phyloP scores from a whole-genome alignment of 2,797 vertebrate genomes.

The Channallabes apus region DNA sequence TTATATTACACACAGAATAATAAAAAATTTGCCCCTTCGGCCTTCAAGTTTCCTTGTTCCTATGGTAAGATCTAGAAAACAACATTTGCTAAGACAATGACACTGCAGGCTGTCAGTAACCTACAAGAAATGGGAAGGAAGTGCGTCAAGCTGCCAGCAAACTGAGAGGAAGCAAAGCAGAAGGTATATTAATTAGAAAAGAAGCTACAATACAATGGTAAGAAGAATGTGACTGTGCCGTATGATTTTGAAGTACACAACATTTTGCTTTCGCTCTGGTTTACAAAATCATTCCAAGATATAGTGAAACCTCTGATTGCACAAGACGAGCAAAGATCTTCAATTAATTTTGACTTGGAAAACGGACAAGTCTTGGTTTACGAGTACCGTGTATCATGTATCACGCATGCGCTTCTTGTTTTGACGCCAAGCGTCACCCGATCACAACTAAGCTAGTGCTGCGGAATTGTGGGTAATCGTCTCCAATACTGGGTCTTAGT shows the following conservation, averaged over 20 bases:
- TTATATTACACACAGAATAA: neutral
- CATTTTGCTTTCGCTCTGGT: no score
- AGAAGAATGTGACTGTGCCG: neutral
- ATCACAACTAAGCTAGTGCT: no score
- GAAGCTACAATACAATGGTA: neutral
- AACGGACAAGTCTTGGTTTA: no score
- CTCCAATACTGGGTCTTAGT: no score
- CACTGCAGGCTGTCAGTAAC: neutral
- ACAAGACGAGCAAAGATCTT: no score
- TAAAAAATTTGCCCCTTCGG: neutral
- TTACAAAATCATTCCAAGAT: neutral
- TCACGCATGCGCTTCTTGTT: no score
- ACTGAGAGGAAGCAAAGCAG: constrained; percentile 44
- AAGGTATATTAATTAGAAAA: constrained; percentile 11
- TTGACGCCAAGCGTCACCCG: no score
- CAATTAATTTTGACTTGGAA: no score
- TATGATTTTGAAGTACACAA: no score
- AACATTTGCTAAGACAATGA: constrained; percentile 26
- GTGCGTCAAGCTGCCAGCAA: constrained; percentile 10
- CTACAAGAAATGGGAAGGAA: constrained; percentile 42
- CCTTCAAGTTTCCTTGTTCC: constrained; percentile 3
- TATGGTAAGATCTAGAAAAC: neutral
- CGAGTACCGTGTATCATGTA: no score
- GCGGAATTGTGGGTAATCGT: no score
- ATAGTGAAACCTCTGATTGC: no score